Base-by-base conservation (phyloP, 2,113 vertebrate genomes). In the Pundamilia nyererei region DNA sequence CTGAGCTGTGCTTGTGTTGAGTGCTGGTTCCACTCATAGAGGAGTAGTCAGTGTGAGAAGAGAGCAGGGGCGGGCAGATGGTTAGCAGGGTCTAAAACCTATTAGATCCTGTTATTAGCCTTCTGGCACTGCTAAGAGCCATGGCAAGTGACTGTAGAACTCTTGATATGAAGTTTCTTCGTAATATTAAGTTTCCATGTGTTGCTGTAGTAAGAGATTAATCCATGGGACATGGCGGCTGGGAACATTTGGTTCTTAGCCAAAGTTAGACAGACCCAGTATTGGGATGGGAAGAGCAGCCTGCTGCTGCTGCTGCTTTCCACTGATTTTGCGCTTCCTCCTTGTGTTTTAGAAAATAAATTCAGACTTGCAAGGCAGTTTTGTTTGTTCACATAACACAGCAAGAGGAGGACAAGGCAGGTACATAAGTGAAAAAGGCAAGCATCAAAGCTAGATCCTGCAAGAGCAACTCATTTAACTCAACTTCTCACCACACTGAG, bases 291-390 rank as follows among this genome's bases (percentile, higher is more conserved):
- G 68, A 47, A 72, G 40, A 26, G 21, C 9, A 26, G 40, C 21
- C 38, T 26, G 14, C 14, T 72, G n/a, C n/a, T 70, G 7, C 65
- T 0, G 0, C 17, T 21, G 21, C 21, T 21, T 21, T 47, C 14
- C 68, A 19, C 24, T 0, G 40, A 47, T 5, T 19, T 19, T 19
- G 42, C 1, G 0, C 24, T 26, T 29, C 24, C 13, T 13, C 3
- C 40, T 7, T 2, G 8, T 2, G 5, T 45, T 47, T 75, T 11
- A 29, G 14, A 75, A 45, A 5, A 75, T 47, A 19, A 29, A 47
- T 19, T 19, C 42, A 75, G 2, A 26, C 40, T 72, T 26, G 14
- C 24, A 29, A 15, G 14, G 60, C 15, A 5, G 14, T 47, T 47
- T 9, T 12, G 14, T 75, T 75, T 47, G 9, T 47, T 75, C 14